Evolutionary conservation across 2,888 invertebrate genomes (phyloP), one percentile per base, ranked within the genome.

Genomic region (Nomada flava): DNA sequence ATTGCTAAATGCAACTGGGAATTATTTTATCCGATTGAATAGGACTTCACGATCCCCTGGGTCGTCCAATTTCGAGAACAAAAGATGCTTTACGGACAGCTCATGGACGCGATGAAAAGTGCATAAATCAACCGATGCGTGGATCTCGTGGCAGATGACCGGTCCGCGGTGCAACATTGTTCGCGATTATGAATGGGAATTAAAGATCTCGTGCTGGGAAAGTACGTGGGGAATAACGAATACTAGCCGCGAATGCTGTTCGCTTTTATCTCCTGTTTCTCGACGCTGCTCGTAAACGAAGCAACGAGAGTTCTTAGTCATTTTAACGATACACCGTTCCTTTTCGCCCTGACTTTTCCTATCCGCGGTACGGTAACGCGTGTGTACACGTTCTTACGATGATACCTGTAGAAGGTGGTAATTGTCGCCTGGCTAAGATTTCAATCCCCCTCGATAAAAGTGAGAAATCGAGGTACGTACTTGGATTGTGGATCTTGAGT

Each of bases 121-220:
- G n/a, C 69, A 47, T 59, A 69, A 69, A 69, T 69, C 69, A 53
- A 29, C n/a, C 65, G 65, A 53, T 67, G 53, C 20, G 20, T 36
- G 36, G 15, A 53, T 67, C 53, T 15, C 42, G 67, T 55, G 67
- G 55, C 67, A 47, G 59, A 59, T 57, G 44, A 57, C 29, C 42
- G 57, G 68, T 42, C 68, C 42, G 29, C 70, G 62, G 70, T 47
- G 76, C 44, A 62, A 63, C 50, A 53, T 64, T 55, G 65, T 44
- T 42, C 73, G 67, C 15, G 67, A 65, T 69, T 53, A 63, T 74
- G 78, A 78, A 75, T 78, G 78, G 62, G 75, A 75, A 78, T 84
- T 76, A 74, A 83, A 83, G 65, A 62, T 53, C 69, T 47, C 62
- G 57, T 52, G 63, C 55, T 64, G 79, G 44, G 70, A 59, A 53